Evolutionary conservation across 2,113 vertebrate species (phyloP).

Genomic region (Plestiodon gilberti): DNA sequence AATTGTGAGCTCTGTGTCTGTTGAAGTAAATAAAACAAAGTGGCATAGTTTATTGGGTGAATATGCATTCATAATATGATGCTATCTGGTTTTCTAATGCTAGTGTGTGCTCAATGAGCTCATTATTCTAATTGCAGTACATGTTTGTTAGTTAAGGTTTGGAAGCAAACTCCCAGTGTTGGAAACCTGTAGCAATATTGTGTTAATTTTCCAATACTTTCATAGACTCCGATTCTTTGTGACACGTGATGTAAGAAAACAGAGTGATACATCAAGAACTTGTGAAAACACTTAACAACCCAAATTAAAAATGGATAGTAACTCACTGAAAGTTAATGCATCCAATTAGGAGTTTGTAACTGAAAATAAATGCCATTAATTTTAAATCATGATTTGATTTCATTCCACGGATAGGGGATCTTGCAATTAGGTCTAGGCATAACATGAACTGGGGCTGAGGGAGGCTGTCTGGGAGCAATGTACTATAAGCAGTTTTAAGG

Average conservation of each 20-base stretch:
- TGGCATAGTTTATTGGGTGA: slow-evolving; percentile 49
- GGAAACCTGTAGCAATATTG: neutral
- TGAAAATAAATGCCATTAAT: neutral
- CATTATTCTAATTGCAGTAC: slow-evolving; percentile 4
- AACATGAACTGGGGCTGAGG: neutral
- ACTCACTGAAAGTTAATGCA: neutral
- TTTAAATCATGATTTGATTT: neutral
- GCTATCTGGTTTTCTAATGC: slow-evolving; percentile 8
- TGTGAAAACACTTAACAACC: neutral
- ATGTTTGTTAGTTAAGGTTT: neutral
- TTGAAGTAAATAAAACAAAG: slow-evolving; percentile 57
- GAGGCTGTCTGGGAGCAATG: too few species aligned
- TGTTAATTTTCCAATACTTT: slow-evolving; percentile 1
- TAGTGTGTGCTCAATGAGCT: slow-evolving; percentile 3
- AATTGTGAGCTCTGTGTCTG: slow-evolving; percentile 37
- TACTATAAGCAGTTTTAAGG: too few species aligned
- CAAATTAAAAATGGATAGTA: neutral
- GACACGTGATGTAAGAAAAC: neutral
- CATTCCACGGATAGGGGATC: neutral
- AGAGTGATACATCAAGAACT: neutral
- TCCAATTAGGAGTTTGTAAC: neutral
- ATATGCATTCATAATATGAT: slow-evolving; percentile 25
- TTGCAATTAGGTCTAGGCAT: neutral
- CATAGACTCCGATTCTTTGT: neutral
- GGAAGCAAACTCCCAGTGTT: neutral